These are phyloP conservation scores for Drosophila ambigua DNA, from an alignment of 1,140 invertebrate genomes.

Conservation along the genomic window DNA sequence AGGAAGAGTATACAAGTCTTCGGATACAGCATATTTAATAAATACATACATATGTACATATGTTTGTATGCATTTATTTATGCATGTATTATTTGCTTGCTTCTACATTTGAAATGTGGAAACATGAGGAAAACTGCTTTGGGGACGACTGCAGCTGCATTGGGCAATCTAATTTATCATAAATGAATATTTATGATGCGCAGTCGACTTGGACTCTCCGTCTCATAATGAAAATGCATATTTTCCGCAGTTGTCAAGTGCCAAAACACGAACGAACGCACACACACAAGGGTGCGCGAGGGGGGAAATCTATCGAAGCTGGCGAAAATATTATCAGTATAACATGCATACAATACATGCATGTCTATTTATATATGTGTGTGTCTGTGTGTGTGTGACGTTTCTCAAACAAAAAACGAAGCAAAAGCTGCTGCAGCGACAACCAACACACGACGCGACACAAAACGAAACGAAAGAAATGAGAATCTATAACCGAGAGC, in stretches of 20 bases:
- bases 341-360: slow-evolving; percentile 20
- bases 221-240: slow-evolving; percentile 67
- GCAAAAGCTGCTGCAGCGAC: slow-evolving; percentile 27
- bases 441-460: slow-evolving; percentile 5
- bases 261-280: slow-evolving; percentile 11
- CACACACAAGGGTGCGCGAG: too few species aligned
- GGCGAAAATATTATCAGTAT: slow-evolving; percentile 44
- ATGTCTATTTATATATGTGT: not conserved
- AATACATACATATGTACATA: too few species aligned
- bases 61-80: too few species aligned
- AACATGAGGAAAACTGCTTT: too few species aligned
- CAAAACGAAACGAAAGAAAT: slow-evolving; percentile 32
- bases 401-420: slow-evolving; percentile 43
- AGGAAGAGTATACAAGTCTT: too few species aligned
- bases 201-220: not conserved
- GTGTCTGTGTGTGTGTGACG: not conserved
- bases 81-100: too few species aligned
- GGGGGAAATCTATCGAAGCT: slow-evolving; percentile 6
- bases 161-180: slow-evolving; percentile 38
- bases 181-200: slow-evolving; percentile 38
- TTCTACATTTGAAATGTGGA: too few species aligned
- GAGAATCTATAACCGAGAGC: slow-evolving; percentile 41
- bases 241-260: slow-evolving; percentile 55
- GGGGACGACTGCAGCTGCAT: slow-evolving; percentile 20
- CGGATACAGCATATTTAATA: too few species aligned